A percentile compares a stretch with the other conserved stretches of the same genome.
Conservation (phyloP, 1,140 invertebrate genomes). For the Mactra quadrangularis region DNA sequence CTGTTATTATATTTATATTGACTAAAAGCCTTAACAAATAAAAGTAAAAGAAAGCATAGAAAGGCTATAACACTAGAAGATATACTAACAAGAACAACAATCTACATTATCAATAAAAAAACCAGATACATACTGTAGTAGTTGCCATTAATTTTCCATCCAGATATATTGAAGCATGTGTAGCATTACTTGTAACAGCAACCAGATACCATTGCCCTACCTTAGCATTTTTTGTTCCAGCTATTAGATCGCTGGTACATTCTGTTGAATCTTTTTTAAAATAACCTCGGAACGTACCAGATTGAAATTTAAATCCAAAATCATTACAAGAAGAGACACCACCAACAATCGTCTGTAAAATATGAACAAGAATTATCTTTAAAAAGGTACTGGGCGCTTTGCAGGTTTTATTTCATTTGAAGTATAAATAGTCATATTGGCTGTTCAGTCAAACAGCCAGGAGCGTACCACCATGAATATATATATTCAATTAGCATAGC, state of each 20-base stretch:
- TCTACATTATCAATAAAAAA: too few relatives aligned
- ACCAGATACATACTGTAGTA: constrained; percentile 47
- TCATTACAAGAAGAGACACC: constrained; percentile 67
- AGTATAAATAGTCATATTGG: neutral
- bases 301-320: constrained; percentile 70
- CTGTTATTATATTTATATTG: too few relatives aligned
- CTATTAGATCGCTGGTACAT: constrained; percentile 48
- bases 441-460: neutral
- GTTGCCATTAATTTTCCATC: constrained; percentile 54
- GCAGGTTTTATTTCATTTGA: neutral
- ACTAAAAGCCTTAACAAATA: too few relatives aligned
- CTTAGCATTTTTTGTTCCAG: constrained; percentile 21
- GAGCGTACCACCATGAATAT: neutral
- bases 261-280: constrained; percentile 46
- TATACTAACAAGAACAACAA: too few relatives aligned
- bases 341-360: constrained; percentile 70
- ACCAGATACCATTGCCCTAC: constrained; percentile 72
- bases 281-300: constrained; percentile 70
- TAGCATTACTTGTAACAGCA: constrained; percentile 69
- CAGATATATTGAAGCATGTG: constrained; percentile 64
- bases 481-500: too few relatives aligned
- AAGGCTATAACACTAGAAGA: too few relatives aligned
- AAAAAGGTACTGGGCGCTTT: too few relatives aligned
- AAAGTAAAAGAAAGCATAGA: too few relatives aligned
- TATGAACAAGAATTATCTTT: neutral